Evolutionary conservation across 1,140 invertebrate genomes (phyloP), one percentile per base, ranked within the genome.

Genomic region (Grapholita molesta): DNA sequence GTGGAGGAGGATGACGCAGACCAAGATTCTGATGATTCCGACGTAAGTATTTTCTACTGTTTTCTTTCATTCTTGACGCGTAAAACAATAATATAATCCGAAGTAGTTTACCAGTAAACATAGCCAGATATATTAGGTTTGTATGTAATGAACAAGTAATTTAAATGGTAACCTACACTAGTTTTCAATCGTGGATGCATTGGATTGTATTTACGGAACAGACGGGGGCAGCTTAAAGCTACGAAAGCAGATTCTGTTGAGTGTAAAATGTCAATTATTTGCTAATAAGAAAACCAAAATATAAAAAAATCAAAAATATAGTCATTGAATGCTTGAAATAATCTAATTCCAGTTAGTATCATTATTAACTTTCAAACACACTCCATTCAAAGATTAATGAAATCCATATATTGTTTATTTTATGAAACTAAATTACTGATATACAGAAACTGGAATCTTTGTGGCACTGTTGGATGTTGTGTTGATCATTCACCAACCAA

Each of bases 1-100:
- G 79, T 88, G 23, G 89, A 89, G 64, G 89, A 90, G 68, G 86
- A 91, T 48, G 89, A 91, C 65, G 84, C 68, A 28, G 88, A 88
- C 8, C 84, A 82, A 66, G 89, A 91, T 75, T 86, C 87, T 0
- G 87, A 89, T 64, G 86, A 89, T 70, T 90, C 89, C 30, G 89
- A 91, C 69, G 88, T 91, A 83, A 80, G 85, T 57, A 33, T 68
- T 55, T 24, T 9, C n/a, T 21, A 21, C n/a, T n/a, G n/a, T 55
- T 33, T 68, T 8, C 8, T 3, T 67, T 52, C 38, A 24, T 52
- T 67, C 25, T 52, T 11, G 9, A 42, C 42, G 5, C 15, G 12
- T 21, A 48, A 1, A 48, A 48, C 18, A 21, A 48, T 21, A 8
- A 6, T 8, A 21, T 48, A 8, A 9, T 48, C n/a, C 3, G n/a